Evolutionary conservation across 2,888 invertebrate genomes (phyloP), one percentile per base, ranked within the genome.

Genomic region (Teleogryllus oceanicus): DNA sequence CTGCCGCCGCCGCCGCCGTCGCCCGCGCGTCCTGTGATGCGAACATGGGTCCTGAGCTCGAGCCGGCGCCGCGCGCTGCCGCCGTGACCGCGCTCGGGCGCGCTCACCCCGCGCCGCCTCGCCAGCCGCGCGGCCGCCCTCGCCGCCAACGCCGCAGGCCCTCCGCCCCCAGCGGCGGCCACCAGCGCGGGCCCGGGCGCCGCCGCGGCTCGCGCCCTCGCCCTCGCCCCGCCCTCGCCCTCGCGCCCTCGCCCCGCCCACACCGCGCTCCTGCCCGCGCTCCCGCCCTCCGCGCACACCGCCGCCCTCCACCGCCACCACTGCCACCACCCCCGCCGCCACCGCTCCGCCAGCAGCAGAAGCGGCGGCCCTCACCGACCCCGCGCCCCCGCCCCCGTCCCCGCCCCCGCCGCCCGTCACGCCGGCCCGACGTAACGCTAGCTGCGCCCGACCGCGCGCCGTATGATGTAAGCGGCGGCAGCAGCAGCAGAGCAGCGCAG

Each of bases 401-500:
- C 16, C 62, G 62, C 62, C 62, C 62, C 62, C 62, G 62, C 62
- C n/a, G 62, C 62, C 62, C 16, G 16, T 4, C 62, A 62, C 62
- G 62, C 62, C 62, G 62, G 16, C 62, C 62, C 62, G 62, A 62
- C 62, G 62, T 62, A 62, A 62, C 62, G 62, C 62, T 62, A 62
- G 62, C 62, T 62, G 62, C 62, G 62, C 62, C 62, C 62, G 62
- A 13, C 62, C 62, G 62, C 62, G 37, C 62, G 62, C n/a, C 62
- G 62, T n/a, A 62, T 62, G 62, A 62, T 62, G 62, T 62, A 62
- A 62, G 62, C 62, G 62, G n/a, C 62, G 62, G 62, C 62, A 62
- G 62, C 18, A 18, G 13, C 62, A 62, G 18, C 62, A 62, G 62
- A 62, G 62, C 62, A n/a, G 13, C 62, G 3, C 11, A 2, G 62